Evolutionary conservation across 1,140 invertebrate species (phyloP).

Genomic region (Drosophila willistoni): DNA sequence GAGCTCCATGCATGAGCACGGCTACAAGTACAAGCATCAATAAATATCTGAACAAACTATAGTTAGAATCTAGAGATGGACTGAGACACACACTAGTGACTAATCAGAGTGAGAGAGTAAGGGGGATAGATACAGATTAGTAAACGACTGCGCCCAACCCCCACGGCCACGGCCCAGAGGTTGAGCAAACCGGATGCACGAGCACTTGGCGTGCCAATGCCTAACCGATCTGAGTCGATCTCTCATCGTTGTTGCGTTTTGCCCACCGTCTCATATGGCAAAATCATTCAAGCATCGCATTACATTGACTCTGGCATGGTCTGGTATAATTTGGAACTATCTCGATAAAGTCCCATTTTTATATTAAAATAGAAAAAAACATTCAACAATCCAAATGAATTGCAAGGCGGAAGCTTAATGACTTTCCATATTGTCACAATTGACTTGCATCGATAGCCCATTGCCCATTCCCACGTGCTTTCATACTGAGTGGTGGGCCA

Average conservation of each 20-base stretch:
- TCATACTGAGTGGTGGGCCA: constrained; percentile 26
- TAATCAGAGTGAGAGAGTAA: neutral
- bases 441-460: constrained; percentile 36
- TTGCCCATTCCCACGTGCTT: constrained; percentile 65
- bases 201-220: constrained; percentile 59
- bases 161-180: constrained; percentile 31
- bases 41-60: constrained; percentile 38
- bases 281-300: constrained; percentile 71
- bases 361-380: no score
- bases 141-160: constrained; percentile 44
- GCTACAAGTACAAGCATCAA: constrained; percentile 41
- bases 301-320: constrained; percentile 33
- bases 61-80: constrained; percentile 35
- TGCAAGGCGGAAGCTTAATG: constrained; percentile 61
- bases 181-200: constrained; percentile 55
- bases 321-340: constrained; percentile 56
- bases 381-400: constrained; percentile 13
- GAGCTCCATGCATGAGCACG: constrained; percentile 71
- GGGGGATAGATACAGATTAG: no score
- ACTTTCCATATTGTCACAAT: constrained; percentile 17
- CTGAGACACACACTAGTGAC: constrained; percentile 25
- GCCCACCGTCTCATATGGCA: constrained; percentile 45
- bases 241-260: constrained; percentile 15
- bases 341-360: constrained; percentile 32
- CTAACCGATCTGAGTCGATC: constrained; percentile 47